These are phyloP conservation scores for Pollenia griseotomentosa DNA, from an alignment of 2,888 invertebrate genomes.

Conservation along the genomic window DNA sequence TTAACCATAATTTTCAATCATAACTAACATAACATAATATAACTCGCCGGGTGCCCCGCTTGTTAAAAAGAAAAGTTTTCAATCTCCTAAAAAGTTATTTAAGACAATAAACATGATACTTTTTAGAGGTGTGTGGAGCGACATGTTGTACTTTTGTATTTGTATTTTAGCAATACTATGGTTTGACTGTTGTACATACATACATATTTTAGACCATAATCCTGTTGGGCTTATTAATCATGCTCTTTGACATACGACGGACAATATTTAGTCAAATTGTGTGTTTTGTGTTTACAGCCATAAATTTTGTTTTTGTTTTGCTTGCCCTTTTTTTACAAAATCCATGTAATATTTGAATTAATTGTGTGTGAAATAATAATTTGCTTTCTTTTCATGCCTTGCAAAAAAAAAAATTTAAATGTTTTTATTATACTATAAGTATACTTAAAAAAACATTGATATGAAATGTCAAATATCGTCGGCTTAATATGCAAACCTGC, in stretches of 20 bases:
- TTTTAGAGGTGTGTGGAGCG: too few relatives aligned
- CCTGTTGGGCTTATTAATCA: constrained; percentile 59
- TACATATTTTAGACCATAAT: constrained; percentile 44
- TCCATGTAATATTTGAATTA: constrained; percentile 48
- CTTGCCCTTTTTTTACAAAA: constrained; percentile 18
- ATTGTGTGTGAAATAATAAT: constrained; percentile 59
- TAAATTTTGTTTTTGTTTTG: constrained; percentile 13
- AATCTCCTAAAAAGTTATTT: too few relatives aligned
- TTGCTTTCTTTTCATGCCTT: neutral
- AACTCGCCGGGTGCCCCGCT: too few relatives aligned
- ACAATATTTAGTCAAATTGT: constrained; percentile 37
- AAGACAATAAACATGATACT: too few relatives aligned
- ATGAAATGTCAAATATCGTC: neutral
- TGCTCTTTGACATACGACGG: neutral
- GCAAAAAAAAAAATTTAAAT: neutral
- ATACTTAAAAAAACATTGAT: neutral
- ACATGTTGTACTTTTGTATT: neutral
- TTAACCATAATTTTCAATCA: too few relatives aligned
- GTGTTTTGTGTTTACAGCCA: constrained; percentile 15
- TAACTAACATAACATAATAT: too few relatives aligned
- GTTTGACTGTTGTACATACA: neutral
- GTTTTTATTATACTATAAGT: neutral
- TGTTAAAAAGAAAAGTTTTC: too few relatives aligned
- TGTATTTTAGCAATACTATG: neutral
- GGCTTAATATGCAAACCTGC: too few relatives aligned